phyloP scores from a whole-genome alignment of 64 coral and sea anemone genomes.

The Exaiptasia diaphana region DNA sequence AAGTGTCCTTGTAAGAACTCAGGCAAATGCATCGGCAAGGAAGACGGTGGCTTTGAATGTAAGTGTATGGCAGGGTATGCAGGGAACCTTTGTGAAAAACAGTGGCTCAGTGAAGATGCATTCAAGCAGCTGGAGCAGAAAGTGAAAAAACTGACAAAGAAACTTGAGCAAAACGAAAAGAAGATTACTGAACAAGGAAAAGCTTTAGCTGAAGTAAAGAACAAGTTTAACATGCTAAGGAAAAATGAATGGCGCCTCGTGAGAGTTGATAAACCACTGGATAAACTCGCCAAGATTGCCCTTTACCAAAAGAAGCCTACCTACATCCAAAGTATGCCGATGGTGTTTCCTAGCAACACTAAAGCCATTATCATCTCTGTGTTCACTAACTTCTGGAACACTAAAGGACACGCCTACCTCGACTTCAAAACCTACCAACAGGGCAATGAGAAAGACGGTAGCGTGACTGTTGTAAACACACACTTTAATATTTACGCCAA shows the following conservation, averaged over 20 bases:
- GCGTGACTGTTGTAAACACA: slow-evolving; percentile 17
- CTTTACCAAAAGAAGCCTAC: slow-evolving; percentile 37
- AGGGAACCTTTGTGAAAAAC: slow-evolving; percentile 34
- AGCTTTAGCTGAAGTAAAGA: neutral
- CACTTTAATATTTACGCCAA: slow-evolving; percentile 43
- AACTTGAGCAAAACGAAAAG: slow-evolving; percentile 21
- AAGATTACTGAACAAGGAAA: slow-evolving; percentile 23
- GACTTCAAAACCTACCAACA: slow-evolving; percentile 35
- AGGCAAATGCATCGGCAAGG: slow-evolving; percentile 40
- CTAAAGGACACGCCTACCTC: slow-evolving; percentile 33
- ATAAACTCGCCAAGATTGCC: slow-evolving; percentile 23
- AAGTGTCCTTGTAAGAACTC: slow-evolving; percentile 60
- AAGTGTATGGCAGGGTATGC: slow-evolving; percentile 38
- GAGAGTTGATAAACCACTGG: slow-evolving; percentile 37
- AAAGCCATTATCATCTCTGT: slow-evolving; percentile 46
- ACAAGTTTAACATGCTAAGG: neutral
- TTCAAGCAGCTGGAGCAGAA: slow-evolving; percentile 1
- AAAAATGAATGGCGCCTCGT: slow-evolving; percentile 21
- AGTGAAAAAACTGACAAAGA: neutral
- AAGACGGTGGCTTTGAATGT: slow-evolving; percentile 41
- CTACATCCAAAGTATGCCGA: slow-evolving; percentile 56
- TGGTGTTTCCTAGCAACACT: slow-evolving; percentile 45
- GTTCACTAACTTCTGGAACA: slow-evolving; percentile 42
- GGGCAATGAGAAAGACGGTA: slow-evolving; percentile 27
- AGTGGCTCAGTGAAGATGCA: slow-evolving; percentile 49